Base-by-base conservation (phyloP, 2,113 vertebrate species). In the Probosciger aterrimus region DNA sequence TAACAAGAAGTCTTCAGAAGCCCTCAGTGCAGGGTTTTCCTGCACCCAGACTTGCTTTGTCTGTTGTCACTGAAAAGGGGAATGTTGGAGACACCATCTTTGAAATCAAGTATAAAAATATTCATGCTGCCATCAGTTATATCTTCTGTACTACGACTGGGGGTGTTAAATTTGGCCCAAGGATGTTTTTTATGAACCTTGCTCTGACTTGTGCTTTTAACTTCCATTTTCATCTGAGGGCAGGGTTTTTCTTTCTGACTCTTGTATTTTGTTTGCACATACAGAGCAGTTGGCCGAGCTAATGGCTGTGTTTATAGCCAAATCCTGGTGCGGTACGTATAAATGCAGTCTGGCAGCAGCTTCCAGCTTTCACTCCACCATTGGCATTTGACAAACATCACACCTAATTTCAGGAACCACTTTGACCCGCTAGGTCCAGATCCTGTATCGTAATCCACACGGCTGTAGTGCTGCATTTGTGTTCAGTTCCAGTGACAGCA, bases 401-500 rank as follows among this genome's bases (percentile, higher is more conserved):
- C 27, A 5, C 35, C 53, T 82, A 74, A 50, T 46, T 77, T 69
- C 6, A 6, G 84, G 60, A 73, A 52, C 59, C 6, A 10, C 67
- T 63, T 17, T 65, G 75, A 57, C 71, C 64, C 33, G 4, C 43
- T 41, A 46, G 39, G 18, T 74, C 71, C 74, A 35, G 49, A 37
- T 1, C 47, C 75, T 6, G 5, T 9, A 18, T 44, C 4, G 0
- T 30, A 62, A 69, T 65, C 57, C 65, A 18, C 6, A 6, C 0
- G 0, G 81, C 41, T 46, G 33, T 23, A 5, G 17, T 57, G 87
- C 52, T n/a, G 49, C 39, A 57, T 68, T 80, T 31, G 9, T 57
- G 64, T 43, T 81, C 44, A 9, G 27, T 62, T 33, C 35, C 46
- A 4, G 22, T 4, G 2, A 33, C 44, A 49, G 60, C 62, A 71